These are phyloP conservation scores for Ailuropoda melanoleuca DNA, from an alignment of 2,113 vertebrate genomes.

Conservation along the genomic window DNA sequence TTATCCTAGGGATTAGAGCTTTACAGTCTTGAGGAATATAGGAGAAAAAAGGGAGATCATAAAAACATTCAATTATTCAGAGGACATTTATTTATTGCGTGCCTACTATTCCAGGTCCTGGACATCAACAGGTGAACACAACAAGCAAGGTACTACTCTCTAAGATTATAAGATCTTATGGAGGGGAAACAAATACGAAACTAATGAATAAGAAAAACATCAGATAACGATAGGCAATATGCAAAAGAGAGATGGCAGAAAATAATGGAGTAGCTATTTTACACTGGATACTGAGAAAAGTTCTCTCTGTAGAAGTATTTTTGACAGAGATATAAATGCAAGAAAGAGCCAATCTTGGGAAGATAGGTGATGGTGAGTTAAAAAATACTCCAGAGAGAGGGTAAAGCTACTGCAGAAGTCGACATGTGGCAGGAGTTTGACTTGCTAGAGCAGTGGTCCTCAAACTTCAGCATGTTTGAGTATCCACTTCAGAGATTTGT, in stretches of 20 bases:
- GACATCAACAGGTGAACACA: neutral
- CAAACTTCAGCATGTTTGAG: neutral
- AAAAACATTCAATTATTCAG: neutral
- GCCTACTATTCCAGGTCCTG: neutral
- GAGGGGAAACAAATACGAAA: neutral
- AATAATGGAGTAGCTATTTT: neutral
- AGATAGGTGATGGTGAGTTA: neutral
- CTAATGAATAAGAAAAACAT: neutral
- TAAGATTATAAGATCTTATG: neutral
- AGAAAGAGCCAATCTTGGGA: neutral
- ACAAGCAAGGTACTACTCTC: neutral
- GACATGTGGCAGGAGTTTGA: neutral
- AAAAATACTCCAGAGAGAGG: neutral
- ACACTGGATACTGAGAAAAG: neutral
- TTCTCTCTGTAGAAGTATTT: neutral
- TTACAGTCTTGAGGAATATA: neutral
- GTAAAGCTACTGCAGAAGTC: neutral
- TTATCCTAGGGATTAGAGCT: neutral
- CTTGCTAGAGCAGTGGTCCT: neutral
- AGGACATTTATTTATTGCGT: neutral
- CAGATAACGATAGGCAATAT: neutral
- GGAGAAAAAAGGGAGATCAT: neutral
- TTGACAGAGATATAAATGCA: neutral
- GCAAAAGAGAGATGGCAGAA: neutral
- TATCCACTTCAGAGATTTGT: neutral